Evolutionary conservation across 2,888 invertebrate genomes (phyloP).

Genomic region (Tiliacea citrago): DNA sequence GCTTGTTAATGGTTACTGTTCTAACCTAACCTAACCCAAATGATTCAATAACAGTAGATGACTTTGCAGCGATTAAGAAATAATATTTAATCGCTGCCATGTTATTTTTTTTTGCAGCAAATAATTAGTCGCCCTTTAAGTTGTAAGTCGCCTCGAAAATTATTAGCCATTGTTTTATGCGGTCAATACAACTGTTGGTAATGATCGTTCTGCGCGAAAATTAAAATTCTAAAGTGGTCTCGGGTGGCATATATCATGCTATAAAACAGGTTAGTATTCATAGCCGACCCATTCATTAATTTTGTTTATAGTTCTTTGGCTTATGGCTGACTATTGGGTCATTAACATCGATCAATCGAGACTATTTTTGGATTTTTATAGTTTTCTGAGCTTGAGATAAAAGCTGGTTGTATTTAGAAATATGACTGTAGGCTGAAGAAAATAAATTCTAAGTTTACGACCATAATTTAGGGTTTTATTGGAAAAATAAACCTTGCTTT

Average conservation of each 20-base stretch:
- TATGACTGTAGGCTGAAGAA: background rate
- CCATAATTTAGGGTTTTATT: background rate
- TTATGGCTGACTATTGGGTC: conserved; percentile 33
- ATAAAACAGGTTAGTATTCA: conserved; percentile 30
- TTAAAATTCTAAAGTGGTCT: conserved; percentile 9
- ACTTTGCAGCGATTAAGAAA: no score
- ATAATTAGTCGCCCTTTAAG: no score
- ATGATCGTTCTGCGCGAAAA: conserved; percentile 6
- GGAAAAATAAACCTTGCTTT: conserved; percentile 11
- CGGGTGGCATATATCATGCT: background rate
- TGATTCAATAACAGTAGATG: no score
- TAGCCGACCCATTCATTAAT: conserved; percentile 32
- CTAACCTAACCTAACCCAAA: no score
- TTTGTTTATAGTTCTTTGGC: conserved; percentile 19
- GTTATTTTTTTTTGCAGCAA: no score
- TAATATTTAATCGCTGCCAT: no score
- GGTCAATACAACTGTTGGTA: conserved; percentile 34
- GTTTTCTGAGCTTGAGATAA: conserved; percentile 12
- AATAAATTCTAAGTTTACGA: conserved; percentile 9
- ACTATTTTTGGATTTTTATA: conserved; percentile 25
- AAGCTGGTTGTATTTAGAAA: conserved; percentile 1
- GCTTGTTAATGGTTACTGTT: no score
- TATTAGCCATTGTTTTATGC: no score
- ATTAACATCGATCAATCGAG: conserved; percentile 38
- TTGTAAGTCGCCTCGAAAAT: no score